Conservation (phyloP, 1,140 invertebrate species). For the Diabrotica virgifera region DNA sequence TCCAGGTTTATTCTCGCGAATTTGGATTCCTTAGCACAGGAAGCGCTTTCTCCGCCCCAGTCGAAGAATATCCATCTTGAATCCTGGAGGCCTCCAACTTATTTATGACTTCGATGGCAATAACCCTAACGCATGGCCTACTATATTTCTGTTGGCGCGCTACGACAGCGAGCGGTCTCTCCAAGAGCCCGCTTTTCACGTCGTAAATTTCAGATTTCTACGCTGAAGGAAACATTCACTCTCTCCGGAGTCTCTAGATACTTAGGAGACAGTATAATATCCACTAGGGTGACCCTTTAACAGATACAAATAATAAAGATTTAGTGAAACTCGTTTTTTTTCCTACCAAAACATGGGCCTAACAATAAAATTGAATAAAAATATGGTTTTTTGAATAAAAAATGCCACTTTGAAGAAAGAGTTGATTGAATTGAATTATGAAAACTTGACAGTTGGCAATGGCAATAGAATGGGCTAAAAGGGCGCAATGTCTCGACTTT, state of each 20-base stretch:
- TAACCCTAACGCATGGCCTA: constrained; percentile 20
- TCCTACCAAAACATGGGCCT: too few species aligned
- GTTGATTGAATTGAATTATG: too few species aligned
- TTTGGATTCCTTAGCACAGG: too few species aligned
- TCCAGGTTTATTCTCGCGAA: too few species aligned
- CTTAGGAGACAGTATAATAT: not conserved
- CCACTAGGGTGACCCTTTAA: not conserved
- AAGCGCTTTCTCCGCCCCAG: too few species aligned
- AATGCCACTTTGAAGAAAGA: too few species aligned
- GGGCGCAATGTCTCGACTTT: too few species aligned
- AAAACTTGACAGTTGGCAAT: too few species aligned
- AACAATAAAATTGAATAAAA: too few species aligned
- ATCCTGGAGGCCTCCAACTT: constrained; percentile 13
- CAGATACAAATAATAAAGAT: not conserved
- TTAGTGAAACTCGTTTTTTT: too few species aligned
- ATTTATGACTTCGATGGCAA: constrained; percentile 17
- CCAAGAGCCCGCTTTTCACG: constrained; percentile 6
- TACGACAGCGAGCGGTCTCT: not conserved
- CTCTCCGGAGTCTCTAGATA: not conserved
- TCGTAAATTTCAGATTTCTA: constrained; percentile 15
- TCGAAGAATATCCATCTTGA: not conserved
- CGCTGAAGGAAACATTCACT: not conserved
- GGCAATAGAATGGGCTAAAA: too few species aligned
- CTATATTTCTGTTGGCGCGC: constrained; percentile 15
- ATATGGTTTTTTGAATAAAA: too few species aligned